Evolutionary conservation across 2,797 vertebrate genomes (phyloP).

Genomic region (Orestias chungarensis): DNA sequence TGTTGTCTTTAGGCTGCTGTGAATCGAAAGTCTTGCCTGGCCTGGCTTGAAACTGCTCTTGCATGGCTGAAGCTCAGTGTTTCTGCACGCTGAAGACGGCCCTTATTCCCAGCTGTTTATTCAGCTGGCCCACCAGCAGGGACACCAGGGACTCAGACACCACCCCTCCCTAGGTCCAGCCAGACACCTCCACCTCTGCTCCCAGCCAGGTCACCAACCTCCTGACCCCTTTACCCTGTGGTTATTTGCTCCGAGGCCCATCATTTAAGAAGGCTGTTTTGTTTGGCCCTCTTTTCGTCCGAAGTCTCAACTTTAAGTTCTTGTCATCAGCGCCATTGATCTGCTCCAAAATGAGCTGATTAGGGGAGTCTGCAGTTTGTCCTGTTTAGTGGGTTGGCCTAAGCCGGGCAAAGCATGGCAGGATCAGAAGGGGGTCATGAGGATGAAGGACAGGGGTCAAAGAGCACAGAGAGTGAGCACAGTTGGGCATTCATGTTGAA

Average conservation of each 20-base stretch:
- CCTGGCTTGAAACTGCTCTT: constrained; percentile 36
- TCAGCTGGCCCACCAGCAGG: constrained; percentile 82
- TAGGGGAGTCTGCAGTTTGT: constrained; percentile 76
- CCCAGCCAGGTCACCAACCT: constrained; percentile 75
- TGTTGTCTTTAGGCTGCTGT: constrained; percentile 56
- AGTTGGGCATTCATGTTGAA: constrained; percentile 66
- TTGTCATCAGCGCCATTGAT: constrained; percentile 79
- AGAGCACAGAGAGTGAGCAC: constrained; percentile 62
- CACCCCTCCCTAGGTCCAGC: constrained; percentile 55
- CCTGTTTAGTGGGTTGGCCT: constrained; percentile 61
- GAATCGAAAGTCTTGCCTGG: constrained; percentile 41
- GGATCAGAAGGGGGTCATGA: constrained; percentile 39
- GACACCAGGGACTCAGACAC: constrained; percentile 65
- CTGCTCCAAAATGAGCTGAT: constrained; percentile 78
- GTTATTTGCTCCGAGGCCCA: constrained; percentile 77
- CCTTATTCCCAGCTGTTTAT: constrained; percentile 82
- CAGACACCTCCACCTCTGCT: constrained; percentile 67
- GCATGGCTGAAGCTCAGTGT: constrained; percentile 54
- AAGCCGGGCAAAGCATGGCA: constrained; percentile 51
- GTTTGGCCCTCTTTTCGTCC: constrained; percentile 63
- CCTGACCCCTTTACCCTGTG: constrained; percentile 69
- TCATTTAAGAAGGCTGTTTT: constrained; percentile 79
- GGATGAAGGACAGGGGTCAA: constrained; percentile 65
- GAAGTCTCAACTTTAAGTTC: constrained; percentile 55
- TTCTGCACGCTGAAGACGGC: constrained; percentile 63